A percentile compares a stretch with the other conserved stretches of the same genome.
These are phyloP conservation scores for Chiloscyllium punctatum DNA, from an alignment of 2,797 vertebrate genomes.

Conservation along the genomic window DNA sequence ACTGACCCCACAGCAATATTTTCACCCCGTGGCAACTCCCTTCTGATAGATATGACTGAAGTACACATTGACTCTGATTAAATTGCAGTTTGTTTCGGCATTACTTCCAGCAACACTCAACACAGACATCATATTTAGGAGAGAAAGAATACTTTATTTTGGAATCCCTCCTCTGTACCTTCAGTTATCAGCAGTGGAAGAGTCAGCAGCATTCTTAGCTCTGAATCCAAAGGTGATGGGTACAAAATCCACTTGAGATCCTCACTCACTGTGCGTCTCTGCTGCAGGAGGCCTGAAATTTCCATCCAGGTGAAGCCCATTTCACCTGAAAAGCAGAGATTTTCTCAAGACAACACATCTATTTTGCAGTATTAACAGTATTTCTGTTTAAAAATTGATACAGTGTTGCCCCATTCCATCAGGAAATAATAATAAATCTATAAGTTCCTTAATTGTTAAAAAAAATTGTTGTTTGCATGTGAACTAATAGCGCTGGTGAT, in stretches of 20 bases:
- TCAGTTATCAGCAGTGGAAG: not conserved
- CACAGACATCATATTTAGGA: not conserved
- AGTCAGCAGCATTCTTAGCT: not conserved
- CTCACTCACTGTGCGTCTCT: not conserved
- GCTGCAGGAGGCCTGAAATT: not conserved
- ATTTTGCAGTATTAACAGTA: not conserved
- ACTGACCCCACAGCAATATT: not conserved
- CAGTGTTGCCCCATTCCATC: not conserved
- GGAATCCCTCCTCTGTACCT: not conserved
- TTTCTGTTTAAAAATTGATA: not conserved
- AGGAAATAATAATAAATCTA: not conserved
- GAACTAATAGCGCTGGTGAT: not conserved
- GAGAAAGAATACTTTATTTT: not conserved
- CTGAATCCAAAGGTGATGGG: not conserved
- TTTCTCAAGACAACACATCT: not conserved
- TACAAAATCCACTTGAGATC: not conserved
- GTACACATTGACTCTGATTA: not conserved
- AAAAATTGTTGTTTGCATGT: not conserved
- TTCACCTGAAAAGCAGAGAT: not conserved
- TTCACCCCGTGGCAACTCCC: not conserved
- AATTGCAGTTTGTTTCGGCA: not conserved
- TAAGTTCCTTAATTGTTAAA: no score
- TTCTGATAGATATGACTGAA: not conserved
- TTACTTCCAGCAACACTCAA: not conserved
- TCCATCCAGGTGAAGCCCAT: not conserved